Conservation (phyloP, 2,888 invertebrate genomes). For the Villa cingulata region DNA sequence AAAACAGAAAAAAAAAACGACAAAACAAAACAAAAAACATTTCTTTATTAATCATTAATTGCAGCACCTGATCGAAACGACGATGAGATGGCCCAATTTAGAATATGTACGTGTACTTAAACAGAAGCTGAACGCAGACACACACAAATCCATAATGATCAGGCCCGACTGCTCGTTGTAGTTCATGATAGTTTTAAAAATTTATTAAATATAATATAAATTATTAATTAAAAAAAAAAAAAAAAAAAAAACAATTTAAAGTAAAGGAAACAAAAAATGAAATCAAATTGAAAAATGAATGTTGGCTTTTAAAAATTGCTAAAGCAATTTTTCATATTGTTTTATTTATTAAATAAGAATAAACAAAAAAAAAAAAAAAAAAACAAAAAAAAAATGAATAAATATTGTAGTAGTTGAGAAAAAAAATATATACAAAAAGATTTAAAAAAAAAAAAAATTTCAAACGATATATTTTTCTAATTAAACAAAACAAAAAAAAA, state of each 20-base stretch:
- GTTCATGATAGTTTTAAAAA: slow-evolving; percentile 6
- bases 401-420: slow-evolving; percentile 4
- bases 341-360: slow-evolving; percentile 3
- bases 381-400: neutral
- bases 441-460: neutral
- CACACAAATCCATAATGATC: slow-evolving; percentile 1
- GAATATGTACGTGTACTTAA: neutral
- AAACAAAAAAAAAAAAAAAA: neutral
- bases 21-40: no score
- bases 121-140: neutral
- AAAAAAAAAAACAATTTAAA: no score
- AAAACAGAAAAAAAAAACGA: no score
- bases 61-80: neutral
- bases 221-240: no score
- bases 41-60: neutral
- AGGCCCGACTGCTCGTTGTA: slow-evolving; percentile 4
- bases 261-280: neutral
- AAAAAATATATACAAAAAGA: neutral
- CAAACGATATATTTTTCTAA: slow-evolving; percentile 6
- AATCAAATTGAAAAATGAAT: neutral
- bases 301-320: neutral
- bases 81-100: neutral
- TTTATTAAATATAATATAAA: neutral
- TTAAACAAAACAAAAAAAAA: neutral
- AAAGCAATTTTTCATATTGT: neutral